A percentile compares a stretch with the other conserved stretches of the same genome.
Evolutionary conservation across 92 coral and sea anemone species (phyloP).

Genomic region (Umimayanthus kanabou): DNA sequence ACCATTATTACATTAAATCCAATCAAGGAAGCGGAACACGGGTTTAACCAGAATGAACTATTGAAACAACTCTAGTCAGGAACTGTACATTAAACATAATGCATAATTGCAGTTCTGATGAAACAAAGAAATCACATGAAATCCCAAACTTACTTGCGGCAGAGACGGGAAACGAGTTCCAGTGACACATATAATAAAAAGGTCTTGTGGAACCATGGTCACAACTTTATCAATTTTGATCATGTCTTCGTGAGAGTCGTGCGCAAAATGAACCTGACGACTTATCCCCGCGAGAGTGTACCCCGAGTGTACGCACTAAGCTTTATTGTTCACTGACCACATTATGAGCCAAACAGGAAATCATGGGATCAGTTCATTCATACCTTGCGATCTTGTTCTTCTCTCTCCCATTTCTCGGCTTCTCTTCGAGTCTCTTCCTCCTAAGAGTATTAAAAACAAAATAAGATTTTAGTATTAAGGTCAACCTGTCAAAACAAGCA

Average conservation of each 20-base stretch:
- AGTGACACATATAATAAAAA: constrained; percentile 71
- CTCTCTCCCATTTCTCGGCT: constrained; percentile 76
- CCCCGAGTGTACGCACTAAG: background rate
- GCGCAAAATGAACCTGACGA: background rate
- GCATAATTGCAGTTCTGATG: background rate
- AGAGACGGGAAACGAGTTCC: constrained; percentile 59
- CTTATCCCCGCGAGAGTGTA: background rate
- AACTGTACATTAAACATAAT: background rate
- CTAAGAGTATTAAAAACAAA: constrained; percentile 39
- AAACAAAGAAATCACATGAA: background rate
- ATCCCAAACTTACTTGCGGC: constrained; percentile 52
- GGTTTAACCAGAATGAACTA: too few species aligned
- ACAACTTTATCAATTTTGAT: constrained; percentile 14
- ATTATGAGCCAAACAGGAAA: constrained; percentile 16
- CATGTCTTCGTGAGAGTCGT: background rate
- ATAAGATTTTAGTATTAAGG: background rate
- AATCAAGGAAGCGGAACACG: too few species aligned
- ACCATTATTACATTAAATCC: background rate
- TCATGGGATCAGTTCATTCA: constrained; percentile 8
- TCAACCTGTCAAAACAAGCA: background rate
- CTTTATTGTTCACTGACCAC: background rate
- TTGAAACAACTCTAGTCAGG: too few species aligned
- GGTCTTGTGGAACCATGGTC: constrained; percentile 45
- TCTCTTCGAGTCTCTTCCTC: constrained; percentile 83
- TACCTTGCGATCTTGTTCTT: constrained; percentile 83